Conservation (phyloP, 2,888 invertebrate genomes). For the Neoaliturus tenellus region DNA sequence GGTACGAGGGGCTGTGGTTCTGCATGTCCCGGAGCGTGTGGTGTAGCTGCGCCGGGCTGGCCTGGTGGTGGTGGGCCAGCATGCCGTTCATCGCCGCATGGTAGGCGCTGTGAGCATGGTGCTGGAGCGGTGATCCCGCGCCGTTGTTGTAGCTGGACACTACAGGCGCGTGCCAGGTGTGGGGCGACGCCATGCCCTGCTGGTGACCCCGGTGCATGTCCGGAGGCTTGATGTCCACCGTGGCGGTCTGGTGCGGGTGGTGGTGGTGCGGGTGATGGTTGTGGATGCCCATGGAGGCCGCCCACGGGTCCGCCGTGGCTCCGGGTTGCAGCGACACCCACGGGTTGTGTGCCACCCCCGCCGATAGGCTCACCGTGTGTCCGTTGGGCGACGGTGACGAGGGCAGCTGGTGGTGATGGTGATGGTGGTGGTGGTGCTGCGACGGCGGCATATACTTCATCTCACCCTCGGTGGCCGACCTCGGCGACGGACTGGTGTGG, state of each 20-base stretch:
- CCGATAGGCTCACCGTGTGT: conserved; percentile 75
- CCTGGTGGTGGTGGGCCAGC: conserved; percentile 79
- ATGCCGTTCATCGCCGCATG: conserved; percentile 85
- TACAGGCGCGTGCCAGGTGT: conserved; percentile 95
- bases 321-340: conserved; percentile 90
- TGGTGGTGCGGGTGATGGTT: conserved; percentile 83
- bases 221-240: conserved; percentile 83
- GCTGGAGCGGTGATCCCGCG: conserved; percentile 84
- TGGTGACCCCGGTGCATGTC: conserved; percentile 67
- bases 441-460: conserved; percentile 94
- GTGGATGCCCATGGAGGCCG: conserved; percentile 82
- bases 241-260: conserved; percentile 78
- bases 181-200: conserved; percentile 80
- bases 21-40: conserved; percentile 82
- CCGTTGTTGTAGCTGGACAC: conserved; percentile 81
- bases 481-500: conserved; percentile 88
- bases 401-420: conserved; percentile 81
- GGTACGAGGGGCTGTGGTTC: conserved; percentile 82
- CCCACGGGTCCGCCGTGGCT: conserved; percentile 83
- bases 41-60: conserved; percentile 79
- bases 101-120: conserved; percentile 74
- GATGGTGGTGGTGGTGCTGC: conserved; percentile 90
- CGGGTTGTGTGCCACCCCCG: conserved; percentile 77
- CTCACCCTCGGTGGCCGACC: conserved; percentile 91
- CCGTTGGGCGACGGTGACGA: conserved; percentile 82